Percentiles rank a stretch among this genome's conserved stretches.
These are phyloP conservation scores for Paguma larvata DNA, from an alignment of 2,797 vertebrate species.

Conservation along the genomic window DNA sequence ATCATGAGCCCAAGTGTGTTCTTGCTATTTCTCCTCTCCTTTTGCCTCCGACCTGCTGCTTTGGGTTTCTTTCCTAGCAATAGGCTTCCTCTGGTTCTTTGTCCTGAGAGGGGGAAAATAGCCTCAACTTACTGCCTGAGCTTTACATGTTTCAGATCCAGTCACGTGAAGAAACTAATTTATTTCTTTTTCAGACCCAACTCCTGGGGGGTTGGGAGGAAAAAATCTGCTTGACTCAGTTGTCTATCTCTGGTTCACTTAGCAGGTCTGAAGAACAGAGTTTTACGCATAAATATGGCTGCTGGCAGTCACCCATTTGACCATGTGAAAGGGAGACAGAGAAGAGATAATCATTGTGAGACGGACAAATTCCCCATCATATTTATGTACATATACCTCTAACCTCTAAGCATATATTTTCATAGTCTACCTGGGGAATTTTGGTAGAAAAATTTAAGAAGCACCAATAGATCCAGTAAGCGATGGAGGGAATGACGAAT, in stretches of 20 bases:
- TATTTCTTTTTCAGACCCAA: not conserved
- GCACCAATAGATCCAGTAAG: not conserved
- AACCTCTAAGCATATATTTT: not conserved
- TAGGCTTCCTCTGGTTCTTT: not conserved
- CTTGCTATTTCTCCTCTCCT: not conserved
- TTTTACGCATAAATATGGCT: not conserved
- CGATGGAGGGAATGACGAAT: not conserved
- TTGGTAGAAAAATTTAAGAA: conserved; percentile 23
- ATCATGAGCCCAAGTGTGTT: not conserved
- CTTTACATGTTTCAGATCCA: not conserved
- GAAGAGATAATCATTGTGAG: not conserved
- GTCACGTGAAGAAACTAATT: not conserved
- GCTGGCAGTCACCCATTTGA: not conserved
- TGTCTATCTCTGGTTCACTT: not conserved
- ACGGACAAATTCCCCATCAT: not conserved
- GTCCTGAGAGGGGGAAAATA: not conserved
- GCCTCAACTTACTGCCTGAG: not conserved
- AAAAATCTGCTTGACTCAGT: not conserved
- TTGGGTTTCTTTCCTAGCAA: not conserved
- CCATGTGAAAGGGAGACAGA: not conserved
- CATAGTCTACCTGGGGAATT: not conserved
- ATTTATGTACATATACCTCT: not conserved
- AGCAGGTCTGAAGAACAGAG: not conserved
- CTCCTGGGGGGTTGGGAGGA: not conserved
- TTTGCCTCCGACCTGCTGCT: not conserved